Base-by-base conservation (phyloP, 2,113 vertebrate species). In the Dipodomys ordii region DNA sequence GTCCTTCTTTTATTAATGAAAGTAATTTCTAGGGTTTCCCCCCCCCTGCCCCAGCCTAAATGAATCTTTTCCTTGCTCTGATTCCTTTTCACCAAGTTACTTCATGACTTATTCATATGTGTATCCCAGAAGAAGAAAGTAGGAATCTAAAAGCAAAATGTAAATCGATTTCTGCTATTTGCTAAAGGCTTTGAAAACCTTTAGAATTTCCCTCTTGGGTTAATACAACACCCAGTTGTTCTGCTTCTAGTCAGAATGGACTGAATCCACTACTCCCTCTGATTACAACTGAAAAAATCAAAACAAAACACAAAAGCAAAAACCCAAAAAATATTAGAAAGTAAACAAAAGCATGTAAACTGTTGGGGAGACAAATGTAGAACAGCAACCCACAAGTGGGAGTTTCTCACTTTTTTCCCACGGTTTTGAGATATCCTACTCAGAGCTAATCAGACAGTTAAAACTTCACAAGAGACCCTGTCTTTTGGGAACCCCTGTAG, bases 91-190 rank as follows among this genome's bases (percentile, higher is more conserved):
- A 62, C 67, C 30, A 76, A 22, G 57, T 53, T 85, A 74, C 15
- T 74, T 93, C 22, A 83, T 67, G 16, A 74, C 28, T 10, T 72
- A 76, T 22, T 7, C 57, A 9, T 62, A 4, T 67, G 69, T 89
- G 73, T 94, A 92, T 90, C 15, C 57, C 78, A 90, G 32, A 74
- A 22, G 22, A 92, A 6, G 35, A 4, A 53, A 13, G 49, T 62
- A 18, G 1, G 46, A 83, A 79, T 82, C 35, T 12, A 39, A 68
- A 77, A 88, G 77, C 10, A 88, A 91, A 87, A 62, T 88, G 79
- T 12, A 87, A 85, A 93, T 76, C 2, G 81, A 68, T 83, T 91
- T 83, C 7, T 83, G 2, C 80, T 57, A 84, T 74, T 83, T 83
- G 44, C 39, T 69, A 88, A 15, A 18, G 35, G 22, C 12, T 91